Conservation (phyloP, 2,888 invertebrate genomes). For the Coleophora flavipennella region DNA sequence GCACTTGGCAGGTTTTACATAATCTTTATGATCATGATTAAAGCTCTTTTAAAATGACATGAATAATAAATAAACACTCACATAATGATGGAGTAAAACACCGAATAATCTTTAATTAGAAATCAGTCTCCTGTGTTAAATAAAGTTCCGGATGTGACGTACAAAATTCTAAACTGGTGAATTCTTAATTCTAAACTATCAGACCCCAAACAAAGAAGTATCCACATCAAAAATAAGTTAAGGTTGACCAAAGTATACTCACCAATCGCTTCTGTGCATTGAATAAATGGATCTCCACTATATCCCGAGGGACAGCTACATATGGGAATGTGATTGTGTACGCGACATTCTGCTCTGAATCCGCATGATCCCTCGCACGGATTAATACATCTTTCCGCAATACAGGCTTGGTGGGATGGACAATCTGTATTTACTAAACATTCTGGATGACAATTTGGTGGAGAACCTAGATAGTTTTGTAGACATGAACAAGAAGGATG, state of each 20-base stretch:
- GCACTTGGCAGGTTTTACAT: not conserved
- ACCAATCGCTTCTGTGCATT: conserved; percentile 75
- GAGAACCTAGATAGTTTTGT: conserved; percentile 80
- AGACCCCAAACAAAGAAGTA: too few species aligned
- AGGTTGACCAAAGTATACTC: conserved; percentile 23
- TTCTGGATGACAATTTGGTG: conserved; percentile 87
- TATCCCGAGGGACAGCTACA: conserved; percentile 82
- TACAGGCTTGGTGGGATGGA: conserved; percentile 83
- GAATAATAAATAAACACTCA: too few species aligned
- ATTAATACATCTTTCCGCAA: conserved; percentile 85
- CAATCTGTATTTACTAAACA: conserved; percentile 89
- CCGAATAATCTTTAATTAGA: too few species aligned
- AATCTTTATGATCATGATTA: not conserved
- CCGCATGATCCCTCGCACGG: conserved; percentile 89
- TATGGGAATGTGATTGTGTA: conserved; percentile 86
- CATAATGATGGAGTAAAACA: too few species aligned
- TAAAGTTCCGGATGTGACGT: too few species aligned
- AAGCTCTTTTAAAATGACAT: too few species aligned
- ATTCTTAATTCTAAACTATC: too few species aligned
- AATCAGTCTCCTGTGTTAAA: too few species aligned
- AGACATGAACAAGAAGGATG: conserved; percentile 86
- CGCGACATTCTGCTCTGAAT: conserved; percentile 81
- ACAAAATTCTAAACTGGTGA: too few species aligned
- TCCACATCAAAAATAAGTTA: too few species aligned
- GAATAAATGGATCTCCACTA: conserved; percentile 86